These are phyloP conservation scores for Theropithecus gelada DNA, from an alignment of 2,113 vertebrate species.

Conservation along the genomic window DNA sequence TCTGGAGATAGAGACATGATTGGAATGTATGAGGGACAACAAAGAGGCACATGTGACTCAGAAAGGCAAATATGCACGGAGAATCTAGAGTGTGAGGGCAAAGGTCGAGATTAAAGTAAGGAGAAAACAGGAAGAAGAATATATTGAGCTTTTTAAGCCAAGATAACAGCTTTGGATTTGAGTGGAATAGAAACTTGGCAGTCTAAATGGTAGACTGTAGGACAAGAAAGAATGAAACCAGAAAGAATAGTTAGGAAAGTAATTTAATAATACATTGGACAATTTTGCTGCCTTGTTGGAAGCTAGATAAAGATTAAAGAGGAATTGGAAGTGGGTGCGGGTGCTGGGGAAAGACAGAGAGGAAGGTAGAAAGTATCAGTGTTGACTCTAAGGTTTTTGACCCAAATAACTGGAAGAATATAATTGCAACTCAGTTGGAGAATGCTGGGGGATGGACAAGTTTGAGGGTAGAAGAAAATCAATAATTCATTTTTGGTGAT, in stretches of 20 bases:
- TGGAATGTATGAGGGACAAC: background rate
- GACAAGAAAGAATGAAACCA: background rate
- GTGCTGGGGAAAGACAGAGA: too few relatives aligned
- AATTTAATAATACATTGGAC: background rate
- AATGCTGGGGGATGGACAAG: background rate
- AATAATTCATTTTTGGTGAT: background rate
- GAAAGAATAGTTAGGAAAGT: background rate
- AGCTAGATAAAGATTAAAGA: background rate
- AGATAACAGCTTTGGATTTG: background rate
- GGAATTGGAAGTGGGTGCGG: background rate
- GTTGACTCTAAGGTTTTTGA: background rate
- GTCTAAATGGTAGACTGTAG: background rate
- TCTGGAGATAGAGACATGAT: background rate
- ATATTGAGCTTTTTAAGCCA: background rate
- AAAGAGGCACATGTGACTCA: background rate
- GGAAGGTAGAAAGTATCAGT: background rate
- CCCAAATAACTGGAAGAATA: background rate
- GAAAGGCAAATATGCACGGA: background rate
- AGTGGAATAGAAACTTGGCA: background rate
- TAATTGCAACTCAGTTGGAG: background rate
- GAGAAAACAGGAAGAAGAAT: background rate
- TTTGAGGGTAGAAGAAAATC: background rate
- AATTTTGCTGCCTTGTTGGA: background rate
- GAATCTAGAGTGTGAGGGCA: background rate
- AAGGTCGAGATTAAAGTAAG: background rate